A percentile compares a stretch with the other conserved stretches of the same genome.
These are phyloP conservation scores for Acanthosepion esculentum DNA, from an alignment of 2,888 invertebrate genomes.

Conservation along the genomic window DNA sequence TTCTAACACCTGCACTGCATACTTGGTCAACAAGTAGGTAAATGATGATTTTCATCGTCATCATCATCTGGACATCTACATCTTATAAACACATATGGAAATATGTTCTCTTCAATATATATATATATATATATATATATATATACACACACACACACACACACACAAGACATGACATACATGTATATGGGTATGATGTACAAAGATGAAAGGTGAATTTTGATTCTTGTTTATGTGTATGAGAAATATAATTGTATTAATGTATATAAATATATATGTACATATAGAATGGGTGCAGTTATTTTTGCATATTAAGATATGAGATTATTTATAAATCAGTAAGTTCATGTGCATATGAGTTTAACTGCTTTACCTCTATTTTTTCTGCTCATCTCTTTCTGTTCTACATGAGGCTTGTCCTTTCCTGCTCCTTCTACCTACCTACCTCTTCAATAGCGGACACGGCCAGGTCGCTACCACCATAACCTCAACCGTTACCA, in stretches of 20 bases:
- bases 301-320: neutral
- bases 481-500: neutral
- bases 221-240: too few species aligned
- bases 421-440: conserved; percentile 9
- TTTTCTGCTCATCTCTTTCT: neutral
- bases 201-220: neutral
- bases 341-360: neutral
- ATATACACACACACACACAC: too few species aligned
- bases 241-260: neutral
- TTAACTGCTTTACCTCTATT: neutral
- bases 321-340: conserved; percentile 10
- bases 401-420: neutral
- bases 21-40: neutral
- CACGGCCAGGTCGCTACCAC: conserved; percentile 33
- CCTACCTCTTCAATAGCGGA: conserved; percentile 33
- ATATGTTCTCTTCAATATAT: neutral
- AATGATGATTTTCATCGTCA: neutral
- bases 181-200: neutral
- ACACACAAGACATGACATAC: too few species aligned
- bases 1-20: neutral
- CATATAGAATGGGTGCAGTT: neutral
- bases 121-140: neutral
- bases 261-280: neutral
- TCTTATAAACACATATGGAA: neutral
- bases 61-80: neutral